Base-by-base conservation (phyloP, 2,888 invertebrate species). In the Cheilosia urbana region DNA sequence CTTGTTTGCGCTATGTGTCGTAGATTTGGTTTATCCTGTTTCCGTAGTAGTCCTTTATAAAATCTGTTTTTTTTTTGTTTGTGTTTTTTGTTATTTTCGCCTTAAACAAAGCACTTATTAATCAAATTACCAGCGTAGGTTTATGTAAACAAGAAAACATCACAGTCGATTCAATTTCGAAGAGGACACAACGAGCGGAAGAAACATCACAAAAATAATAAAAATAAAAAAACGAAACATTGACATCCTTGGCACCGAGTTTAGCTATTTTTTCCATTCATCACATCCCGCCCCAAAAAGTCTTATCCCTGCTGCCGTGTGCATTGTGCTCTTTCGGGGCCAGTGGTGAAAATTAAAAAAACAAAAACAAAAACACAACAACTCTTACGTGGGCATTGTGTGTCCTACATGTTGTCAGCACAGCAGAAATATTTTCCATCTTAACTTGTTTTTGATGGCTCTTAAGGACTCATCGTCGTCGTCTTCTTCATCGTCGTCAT, bases 371-470 rank as follows among this genome's bases (percentile, higher is more conserved):
- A n/a, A n/a, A 49, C n/a, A n/a, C n/a, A n/a, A 47, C 2, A 7
- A 63, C 21, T 55, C 45, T 55, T 30, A 76, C 65, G 15, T 55
- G 53, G 69, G 45, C 47, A 72, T 71, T 72, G 76, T 71, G 57
- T 85, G 84, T 66, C 81, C 85, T 72, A 75, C 81, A 85, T 85
- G 62, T 75, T 87, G 80, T 83, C 87, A 87, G 78, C 68, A 76
- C 62, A 69, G 77, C 65, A 83, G 71, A 75, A 87, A 80, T 87
- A 83, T 87, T 84, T 81, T 87, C 19, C 80, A 83, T 75, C 82
- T 87, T 83, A 80, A 87, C 82, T 77, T 87, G 82, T 66, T 83
- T 87, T 87, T 87, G 87, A 87, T 87, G 77, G 87, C 71, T 77
- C 80, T 83, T 80, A 77, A 87, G 76, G 63, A 80, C 19, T 72